phyloP scores from a whole-genome alignment of 2,888 invertebrate genomes.

The Anthrax anthrax region DNA sequence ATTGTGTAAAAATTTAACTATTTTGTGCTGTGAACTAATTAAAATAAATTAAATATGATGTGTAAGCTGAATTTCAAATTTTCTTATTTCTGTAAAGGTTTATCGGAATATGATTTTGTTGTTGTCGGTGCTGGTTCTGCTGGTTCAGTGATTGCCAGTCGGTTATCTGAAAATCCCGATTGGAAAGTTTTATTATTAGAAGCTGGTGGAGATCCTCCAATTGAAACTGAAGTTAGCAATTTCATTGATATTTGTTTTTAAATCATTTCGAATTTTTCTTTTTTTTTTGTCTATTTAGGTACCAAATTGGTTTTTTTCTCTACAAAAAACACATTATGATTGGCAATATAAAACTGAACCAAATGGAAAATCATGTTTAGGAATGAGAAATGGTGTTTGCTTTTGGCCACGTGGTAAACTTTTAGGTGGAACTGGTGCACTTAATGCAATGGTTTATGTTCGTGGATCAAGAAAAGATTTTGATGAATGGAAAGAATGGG shows the following conservation, averaged over 20 bases:
- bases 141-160: slow-evolving; percentile 63
- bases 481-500: slow-evolving; percentile 39
- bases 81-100: no score
- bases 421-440: slow-evolving; percentile 45
- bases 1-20: no score
- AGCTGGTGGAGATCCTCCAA: slow-evolving; percentile 62
- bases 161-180: slow-evolving; percentile 56
- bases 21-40: no score
- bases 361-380: slow-evolving; percentile 20
- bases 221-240: slow-evolving; percentile 41
- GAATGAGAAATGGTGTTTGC: slow-evolving; percentile 20
- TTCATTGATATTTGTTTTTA: no score
- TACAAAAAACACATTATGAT: slow-evolving; percentile 19
- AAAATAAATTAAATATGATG: no score
- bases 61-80: no score
- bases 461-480: slow-evolving; percentile 42
- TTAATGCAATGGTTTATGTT: slow-evolving; percentile 48
- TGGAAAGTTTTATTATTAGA: slow-evolving; percentile 66
- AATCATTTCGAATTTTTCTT: no score
- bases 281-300: slow-evolving; percentile 16
- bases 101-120: slow-evolving; percentile 57
- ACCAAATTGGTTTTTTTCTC: slow-evolving; percentile 15
- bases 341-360: slow-evolving; percentile 23
- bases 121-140: slow-evolving; percentile 72
- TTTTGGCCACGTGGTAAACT: slow-evolving; percentile 50